Evolutionary conservation across 2,113 vertebrate species (phyloP).

Genomic region (Lampris incognitus): DNA sequence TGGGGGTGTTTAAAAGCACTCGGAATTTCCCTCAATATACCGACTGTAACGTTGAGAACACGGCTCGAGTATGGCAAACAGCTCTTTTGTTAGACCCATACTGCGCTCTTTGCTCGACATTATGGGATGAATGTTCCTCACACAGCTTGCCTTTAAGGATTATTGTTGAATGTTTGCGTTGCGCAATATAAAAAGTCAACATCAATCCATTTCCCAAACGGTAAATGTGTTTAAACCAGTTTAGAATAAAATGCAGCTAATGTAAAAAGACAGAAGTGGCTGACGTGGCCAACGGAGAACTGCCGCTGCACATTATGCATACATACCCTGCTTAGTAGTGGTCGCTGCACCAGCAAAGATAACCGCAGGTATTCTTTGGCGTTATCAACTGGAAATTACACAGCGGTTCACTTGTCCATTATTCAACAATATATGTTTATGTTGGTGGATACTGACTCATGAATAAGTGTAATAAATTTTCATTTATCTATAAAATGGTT

Average conservation of each 20-base stretch:
- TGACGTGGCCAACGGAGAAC: conserved; percentile 20
- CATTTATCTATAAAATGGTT: background rate
- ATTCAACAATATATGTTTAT: background rate
- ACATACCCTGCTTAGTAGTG: conserved; percentile 29
- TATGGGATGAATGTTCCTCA: conserved; percentile 44
- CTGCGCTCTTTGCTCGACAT: conserved; percentile 37
- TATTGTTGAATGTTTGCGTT: conserved; percentile 4
- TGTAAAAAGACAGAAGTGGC: conserved; percentile 17
- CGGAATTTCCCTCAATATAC: conserved; percentile 56
- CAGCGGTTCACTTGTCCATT: conserved; percentile 3
- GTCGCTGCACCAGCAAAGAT: conserved; percentile 26
- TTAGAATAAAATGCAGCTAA: conserved; percentile 27
- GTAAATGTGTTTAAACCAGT: conserved; percentile 34
- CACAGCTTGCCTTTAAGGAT: conserved; percentile 23
- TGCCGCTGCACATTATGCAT: conserved; percentile 22
- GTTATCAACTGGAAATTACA: conserved; percentile 21
- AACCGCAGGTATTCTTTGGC: conserved; percentile 37
- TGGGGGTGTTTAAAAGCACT: conserved; percentile 60
- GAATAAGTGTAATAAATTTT: background rate
- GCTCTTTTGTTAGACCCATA: conserved; percentile 32
- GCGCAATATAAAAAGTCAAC: conserved; percentile 19
- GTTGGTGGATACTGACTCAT: background rate
- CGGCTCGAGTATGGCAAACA: conserved; percentile 59
- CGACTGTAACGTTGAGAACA: conserved; percentile 50
- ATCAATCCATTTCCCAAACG: background rate